Evolutionary conservation across 2,113 vertebrate genomes (phyloP).

Genomic region (Henicopernis longicauda): DNA sequence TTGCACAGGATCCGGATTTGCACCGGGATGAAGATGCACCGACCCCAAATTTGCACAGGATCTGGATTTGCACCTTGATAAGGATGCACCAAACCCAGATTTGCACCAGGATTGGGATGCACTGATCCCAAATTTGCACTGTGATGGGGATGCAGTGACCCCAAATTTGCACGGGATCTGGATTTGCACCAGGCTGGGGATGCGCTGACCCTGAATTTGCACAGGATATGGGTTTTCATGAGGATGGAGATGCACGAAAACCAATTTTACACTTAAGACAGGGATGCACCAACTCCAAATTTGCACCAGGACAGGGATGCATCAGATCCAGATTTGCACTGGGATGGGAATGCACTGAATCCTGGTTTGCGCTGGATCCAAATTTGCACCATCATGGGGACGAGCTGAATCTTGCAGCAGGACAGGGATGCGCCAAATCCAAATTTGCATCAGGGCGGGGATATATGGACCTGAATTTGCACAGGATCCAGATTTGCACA

Average conservation of each 20-base stretch:
- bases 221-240: too few species aligned
- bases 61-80: neutral
- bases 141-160: neutral
- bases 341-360: too few species aligned
- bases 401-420: neutral
- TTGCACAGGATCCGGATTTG: neutral
- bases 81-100: neutral
- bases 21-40: neutral
- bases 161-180: neutral
- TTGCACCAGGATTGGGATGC: too few species aligned
- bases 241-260: neutral
- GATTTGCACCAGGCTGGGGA: neutral
- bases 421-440: neutral
- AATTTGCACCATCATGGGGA: neutral
- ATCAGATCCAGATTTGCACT: neutral
- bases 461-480: neutral
- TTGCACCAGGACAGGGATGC: neutral
- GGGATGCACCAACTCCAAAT: neutral
- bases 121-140: neutral
- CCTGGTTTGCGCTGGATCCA: neutral
- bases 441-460: too few species aligned
- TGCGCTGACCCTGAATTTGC: too few species aligned
- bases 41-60: rapidly evolving
- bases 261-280: neutral
- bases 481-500: too few species aligned